phyloP scores from a whole-genome alignment of 2,888 invertebrate species.

The Pseudococcus viburni region DNA sequence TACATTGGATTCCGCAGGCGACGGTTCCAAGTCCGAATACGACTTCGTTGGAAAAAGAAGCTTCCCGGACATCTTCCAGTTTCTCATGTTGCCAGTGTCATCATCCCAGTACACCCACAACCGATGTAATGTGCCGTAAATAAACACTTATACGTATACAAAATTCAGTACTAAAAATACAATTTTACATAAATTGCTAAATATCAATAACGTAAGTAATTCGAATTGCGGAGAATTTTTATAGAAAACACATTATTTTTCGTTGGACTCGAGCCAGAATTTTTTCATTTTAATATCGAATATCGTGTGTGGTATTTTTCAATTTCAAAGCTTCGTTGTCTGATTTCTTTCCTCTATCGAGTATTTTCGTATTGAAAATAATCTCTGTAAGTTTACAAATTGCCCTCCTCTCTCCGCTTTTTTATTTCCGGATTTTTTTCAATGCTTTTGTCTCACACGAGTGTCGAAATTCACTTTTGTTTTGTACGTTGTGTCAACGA shows the following conservation, averaged over 20 bases:
- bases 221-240: neutral
- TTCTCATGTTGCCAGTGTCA: conserved; percentile 12
- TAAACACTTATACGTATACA: neutral
- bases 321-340: too few species aligned
- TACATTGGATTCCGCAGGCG: neutral
- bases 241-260: neutral
- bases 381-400: neutral
- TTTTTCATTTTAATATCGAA: neutral
- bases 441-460: neutral
- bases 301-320: neutral
- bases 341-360: neutral
- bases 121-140: conserved; percentile 6
- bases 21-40: neutral
- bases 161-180: neutral
- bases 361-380: neutral
- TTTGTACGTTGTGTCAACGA: neutral
- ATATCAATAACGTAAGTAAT: neutral
- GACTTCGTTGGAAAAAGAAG: conserved; percentile 1
- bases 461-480: neutral
- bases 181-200: neutral
- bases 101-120: conserved; percentile 2
- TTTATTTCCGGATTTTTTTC: neutral
- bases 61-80: conserved; percentile 22
- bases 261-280: neutral
- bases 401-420: neutral